Conservation (phyloP, 2,888 invertebrate species). For the Xylota segnis region DNA sequence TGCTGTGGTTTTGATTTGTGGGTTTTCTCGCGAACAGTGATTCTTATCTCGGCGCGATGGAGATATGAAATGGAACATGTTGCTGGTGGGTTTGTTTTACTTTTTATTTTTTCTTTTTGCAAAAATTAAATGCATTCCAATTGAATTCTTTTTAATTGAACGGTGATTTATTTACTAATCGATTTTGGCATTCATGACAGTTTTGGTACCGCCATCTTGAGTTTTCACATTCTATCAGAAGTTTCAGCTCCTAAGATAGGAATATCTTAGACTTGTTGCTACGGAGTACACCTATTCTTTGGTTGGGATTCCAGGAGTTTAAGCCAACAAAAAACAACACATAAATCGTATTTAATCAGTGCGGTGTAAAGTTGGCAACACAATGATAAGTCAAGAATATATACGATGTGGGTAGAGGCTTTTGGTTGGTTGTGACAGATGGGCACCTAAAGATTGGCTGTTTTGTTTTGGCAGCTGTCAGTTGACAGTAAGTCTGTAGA, state of each 20-base stretch:
- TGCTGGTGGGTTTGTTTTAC: constrained; percentile 5
- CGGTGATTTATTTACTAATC: constrained; percentile 42
- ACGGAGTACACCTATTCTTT: neutral
- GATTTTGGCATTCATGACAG: constrained; percentile 3
- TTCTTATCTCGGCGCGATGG: constrained; percentile 66
- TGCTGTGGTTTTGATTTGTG: constrained; percentile 70
- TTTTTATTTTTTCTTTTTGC: constrained; percentile 26
- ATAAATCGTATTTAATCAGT: neutral
- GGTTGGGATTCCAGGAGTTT: neutral
- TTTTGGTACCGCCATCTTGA: constrained; percentile 26
- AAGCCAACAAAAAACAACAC: too few relatives aligned
- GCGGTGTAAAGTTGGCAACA: constrained; percentile 12
- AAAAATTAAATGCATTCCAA: constrained; percentile 67
- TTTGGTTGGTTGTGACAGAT: neutral
- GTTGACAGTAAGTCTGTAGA: neutral
- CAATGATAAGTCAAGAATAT: neutral
- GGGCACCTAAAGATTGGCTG: neutral
- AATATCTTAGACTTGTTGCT: neutral
- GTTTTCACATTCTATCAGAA: neutral
- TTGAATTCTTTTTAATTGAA: constrained; percentile 66
- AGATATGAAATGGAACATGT: constrained; percentile 63
- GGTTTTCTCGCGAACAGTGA: constrained; percentile 63
- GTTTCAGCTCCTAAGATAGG: too few relatives aligned
- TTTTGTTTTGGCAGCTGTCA: neutral
- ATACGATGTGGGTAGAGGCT: neutral